phyloP scores from a whole-genome alignment of 2,888 invertebrate genomes.

The Trisateles emortualis region DNA sequence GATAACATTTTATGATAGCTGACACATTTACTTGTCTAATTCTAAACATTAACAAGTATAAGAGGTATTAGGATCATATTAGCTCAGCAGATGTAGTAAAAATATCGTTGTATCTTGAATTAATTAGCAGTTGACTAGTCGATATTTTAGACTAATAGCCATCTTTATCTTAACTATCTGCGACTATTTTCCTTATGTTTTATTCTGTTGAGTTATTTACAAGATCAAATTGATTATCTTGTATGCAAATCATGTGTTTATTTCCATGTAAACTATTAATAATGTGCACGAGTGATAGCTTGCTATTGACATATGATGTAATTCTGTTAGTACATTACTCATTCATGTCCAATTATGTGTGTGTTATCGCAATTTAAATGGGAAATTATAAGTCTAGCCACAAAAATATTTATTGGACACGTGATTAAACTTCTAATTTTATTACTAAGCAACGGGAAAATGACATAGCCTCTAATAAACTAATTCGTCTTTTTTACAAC shows the following conservation, averaged over 20 bases:
- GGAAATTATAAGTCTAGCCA: too few relatives aligned
- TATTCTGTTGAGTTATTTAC: conserved; percentile 19
- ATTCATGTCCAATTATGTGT: conserved; percentile 19
- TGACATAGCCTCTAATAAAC: too few relatives aligned
- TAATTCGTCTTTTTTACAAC: too few relatives aligned
- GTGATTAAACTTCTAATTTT: too few relatives aligned
- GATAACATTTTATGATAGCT: conserved; percentile 37
- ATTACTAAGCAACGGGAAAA: too few relatives aligned
- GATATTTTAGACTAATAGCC: conserved; percentile 17
- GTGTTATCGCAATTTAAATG: conserved; percentile 37
- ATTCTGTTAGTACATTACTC: conserved; percentile 38
- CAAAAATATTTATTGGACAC: too few relatives aligned
- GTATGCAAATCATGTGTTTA: conserved; percentile 43
- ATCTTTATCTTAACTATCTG: conserved; percentile 10
- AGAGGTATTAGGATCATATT: conserved; percentile 4
- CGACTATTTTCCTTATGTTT: conserved; percentile 3
- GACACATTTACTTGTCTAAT: conserved; percentile 25
- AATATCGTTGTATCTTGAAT: conserved; percentile 12
- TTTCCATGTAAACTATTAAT: conserved; percentile 38
- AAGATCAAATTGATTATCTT: conserved; percentile 37
- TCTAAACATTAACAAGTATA: conserved; percentile 16
- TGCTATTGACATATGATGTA: conserved; percentile 49
- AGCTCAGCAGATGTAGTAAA: conserved; percentile 2
- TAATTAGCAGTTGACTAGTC: conserved; percentile 10
- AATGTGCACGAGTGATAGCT: conserved; percentile 36